Percentiles rank a stretch among this genome's conserved stretches.
These are phyloP conservation scores for Lasius platythorax DNA, from an alignment of 2,888 invertebrate species.

Conservation along the genomic window DNA sequence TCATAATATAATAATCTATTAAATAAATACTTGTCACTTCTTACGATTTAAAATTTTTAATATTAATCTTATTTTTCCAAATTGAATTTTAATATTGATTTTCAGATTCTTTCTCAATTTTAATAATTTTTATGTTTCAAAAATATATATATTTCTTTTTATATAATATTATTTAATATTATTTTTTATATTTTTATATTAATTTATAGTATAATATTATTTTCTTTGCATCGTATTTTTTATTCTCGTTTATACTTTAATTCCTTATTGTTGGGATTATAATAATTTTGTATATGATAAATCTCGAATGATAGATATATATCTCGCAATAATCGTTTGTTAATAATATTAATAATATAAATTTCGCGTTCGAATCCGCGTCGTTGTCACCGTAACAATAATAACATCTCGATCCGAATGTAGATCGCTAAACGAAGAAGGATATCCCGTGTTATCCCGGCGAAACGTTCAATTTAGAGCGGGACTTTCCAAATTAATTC, in stretches of 20 bases:
- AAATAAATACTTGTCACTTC: not conserved
- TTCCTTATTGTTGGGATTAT: not conserved
- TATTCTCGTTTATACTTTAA: conserved; percentile 2
- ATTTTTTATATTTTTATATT: too few relatives aligned
- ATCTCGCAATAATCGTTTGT: not conserved
- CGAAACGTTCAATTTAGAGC: conserved; percentile 37
- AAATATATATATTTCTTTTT: not conserved
- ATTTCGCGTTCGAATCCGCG: not conserved
- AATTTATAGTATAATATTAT: too few relatives aligned
- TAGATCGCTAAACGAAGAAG: conserved; percentile 4
- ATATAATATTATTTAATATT: too few relatives aligned
- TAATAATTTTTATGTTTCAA: not conserved
- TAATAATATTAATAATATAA: conserved; percentile 12
- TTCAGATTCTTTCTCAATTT: not conserved
- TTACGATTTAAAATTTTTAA: not conserved
- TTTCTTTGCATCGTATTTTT: not conserved
- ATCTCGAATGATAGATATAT: not conserved
- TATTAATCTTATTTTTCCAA: not conserved
- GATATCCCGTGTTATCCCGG: not conserved
- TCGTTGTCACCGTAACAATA: not conserved
- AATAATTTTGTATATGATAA: not conserved
- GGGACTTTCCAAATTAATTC: conserved; percentile 29
- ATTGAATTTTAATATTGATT: not conserved
- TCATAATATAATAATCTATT: not conserved
- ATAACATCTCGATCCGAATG: conserved; percentile 5